Evolutionary conservation across 1,140 invertebrate species (phyloP), one percentile per base, ranked within the genome.

Genomic region (Neodiprion fabricii): DNA sequence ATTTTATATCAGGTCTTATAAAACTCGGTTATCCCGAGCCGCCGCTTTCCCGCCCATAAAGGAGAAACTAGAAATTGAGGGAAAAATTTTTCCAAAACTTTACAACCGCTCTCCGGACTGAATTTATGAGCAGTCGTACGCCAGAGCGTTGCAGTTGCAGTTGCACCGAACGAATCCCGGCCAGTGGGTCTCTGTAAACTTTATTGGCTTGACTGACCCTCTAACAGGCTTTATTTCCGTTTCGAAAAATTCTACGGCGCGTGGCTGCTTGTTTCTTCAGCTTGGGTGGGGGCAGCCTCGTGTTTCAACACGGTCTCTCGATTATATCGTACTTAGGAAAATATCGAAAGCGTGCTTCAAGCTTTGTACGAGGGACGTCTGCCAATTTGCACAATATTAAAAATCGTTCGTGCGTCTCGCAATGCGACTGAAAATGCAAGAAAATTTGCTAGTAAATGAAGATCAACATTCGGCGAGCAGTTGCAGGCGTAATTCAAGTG

Each of bases 111-210:
- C 67, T 23, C 11, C 14, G 21, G 67, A 69, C 4, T 17, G 21
- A 69, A 69, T 69, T 69, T 69, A 69, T 69, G 67, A 21, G 11
- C 67, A 69, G 67, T 69, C 67, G 67, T 69, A 69, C 67, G 67
- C 67, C 67, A 21, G 28, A 40, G 67, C 67, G 53, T 14, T 61
- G 53, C 53, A 61, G 53, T 14, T 61, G 53, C 53, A 61, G 53
- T 61, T 61, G 53, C 53, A 61, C 53, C 53, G 4, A 61, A 61
- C 53, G 67, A 69, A 69, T 14, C 11, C 67, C 67, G 67, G 67
- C 14, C 67, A 69, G 21, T 69, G 23, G 67, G 67, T 69, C 67
- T 69, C 67, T 47, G 67, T 69, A 69, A 21, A 23, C 53, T 61
- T 21, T 21, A 23, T 23, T 23, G 40, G 40, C 40, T 69, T 69